Evolutionary conservation across 2,888 invertebrate species (phyloP), one percentile per base, ranked within the genome.

Genomic region (Drosophila helvetica): DNA sequence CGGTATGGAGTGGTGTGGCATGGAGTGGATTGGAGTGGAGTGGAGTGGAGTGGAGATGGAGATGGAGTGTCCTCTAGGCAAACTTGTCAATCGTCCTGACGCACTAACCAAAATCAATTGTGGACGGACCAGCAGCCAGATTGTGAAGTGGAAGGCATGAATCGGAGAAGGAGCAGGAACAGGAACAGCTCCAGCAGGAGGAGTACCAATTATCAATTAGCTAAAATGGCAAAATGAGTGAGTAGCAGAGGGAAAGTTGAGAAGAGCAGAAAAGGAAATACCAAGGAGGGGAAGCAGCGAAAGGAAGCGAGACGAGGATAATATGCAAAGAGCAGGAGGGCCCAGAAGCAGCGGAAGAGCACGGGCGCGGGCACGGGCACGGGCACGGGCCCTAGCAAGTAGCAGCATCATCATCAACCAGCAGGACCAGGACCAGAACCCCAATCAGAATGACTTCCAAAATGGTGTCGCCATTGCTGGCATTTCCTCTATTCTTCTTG

Each of bases 61-160:
- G 15, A 38, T 63, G 43, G 57, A 67, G 68, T 68, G 69, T 70
- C 69, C 45, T 62, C 70, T 51, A 70, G 70, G 57, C 72, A 48
- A 48, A 64, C 72, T 71, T 70, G 82, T 84, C 84, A 82, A 82
- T 82, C 85, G 85, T 79, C 72, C 58, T 69, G 58, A 59, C 59
- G 85, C 86, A 81, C 83, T 84, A 74, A 74, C 82, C 82, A 46
- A 83, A 83, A 87, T 83, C 87, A 87, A 83, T 86, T 86, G 85
- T 79, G 76, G 77, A 85, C 71, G 71, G 79, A 85, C 81, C 64
- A 42, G 43, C 59, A 25, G 38, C 30, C 47, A 47, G 61, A 61
- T 62, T 22, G 22, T 30, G 43, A 15, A 47, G 42, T n/a, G 38
- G 12, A 10, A 12, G 48, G 48, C 42, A n/a, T 17, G 18, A 22